Conservation (phyloP, 2,113 vertebrate genomes). For the Trematocara marginatum region DNA sequence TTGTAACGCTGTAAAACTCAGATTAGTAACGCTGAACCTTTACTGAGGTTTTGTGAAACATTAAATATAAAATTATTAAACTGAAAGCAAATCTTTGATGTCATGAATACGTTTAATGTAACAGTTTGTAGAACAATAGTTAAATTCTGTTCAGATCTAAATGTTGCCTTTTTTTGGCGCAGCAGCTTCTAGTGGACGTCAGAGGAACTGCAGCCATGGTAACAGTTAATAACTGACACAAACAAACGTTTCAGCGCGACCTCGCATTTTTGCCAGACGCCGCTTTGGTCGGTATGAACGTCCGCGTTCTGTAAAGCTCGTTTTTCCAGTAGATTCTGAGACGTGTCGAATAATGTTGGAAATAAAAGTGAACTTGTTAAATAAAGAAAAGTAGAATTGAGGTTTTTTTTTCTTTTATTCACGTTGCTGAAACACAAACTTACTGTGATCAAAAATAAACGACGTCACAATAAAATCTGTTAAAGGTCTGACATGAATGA, state of each 20-base stretch:
- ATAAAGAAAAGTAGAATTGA: neutral
- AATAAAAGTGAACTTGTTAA: neutral
- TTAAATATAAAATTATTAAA: neutral
- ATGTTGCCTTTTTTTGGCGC: neutral
- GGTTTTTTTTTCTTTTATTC: neutral
- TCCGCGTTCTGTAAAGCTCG: neutral
- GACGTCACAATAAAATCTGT: no score
- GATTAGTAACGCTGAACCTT: neutral
- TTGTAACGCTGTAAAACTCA: neutral
- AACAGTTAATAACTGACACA: fast-evolving
- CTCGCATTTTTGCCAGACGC: neutral
- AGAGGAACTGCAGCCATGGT: neutral
- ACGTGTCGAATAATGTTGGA: neutral
- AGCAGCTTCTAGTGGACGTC: neutral
- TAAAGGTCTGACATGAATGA: no score
- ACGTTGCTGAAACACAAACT: neutral
- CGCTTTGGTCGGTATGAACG: neutral
- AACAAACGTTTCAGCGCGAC: neutral
- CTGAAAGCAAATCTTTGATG: neutral
- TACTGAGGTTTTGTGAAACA: neutral
- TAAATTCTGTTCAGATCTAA: neutral
- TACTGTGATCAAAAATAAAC: neutral
- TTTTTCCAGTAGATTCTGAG: neutral
- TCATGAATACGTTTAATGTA: neutral
- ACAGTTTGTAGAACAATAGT: neutral